These are phyloP conservation scores for Corydoras maculifer DNA, from an alignment of 2,113 vertebrate genomes.

Conservation along the genomic window DNA sequence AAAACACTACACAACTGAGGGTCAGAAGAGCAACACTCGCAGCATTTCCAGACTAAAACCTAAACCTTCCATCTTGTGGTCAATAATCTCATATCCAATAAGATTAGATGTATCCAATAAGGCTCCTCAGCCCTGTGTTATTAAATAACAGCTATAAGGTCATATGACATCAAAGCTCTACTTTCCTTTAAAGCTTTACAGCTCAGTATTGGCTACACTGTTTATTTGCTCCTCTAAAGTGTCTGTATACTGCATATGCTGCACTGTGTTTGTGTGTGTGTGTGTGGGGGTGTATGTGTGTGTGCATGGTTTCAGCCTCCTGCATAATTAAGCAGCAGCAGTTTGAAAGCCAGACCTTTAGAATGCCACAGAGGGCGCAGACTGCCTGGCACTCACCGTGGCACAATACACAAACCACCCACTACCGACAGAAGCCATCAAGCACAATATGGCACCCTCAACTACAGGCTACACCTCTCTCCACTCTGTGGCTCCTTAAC, in stretches of 20 bases:
- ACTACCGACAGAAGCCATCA: slow-evolving; percentile 1
- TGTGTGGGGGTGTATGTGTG: neutral
- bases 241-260: slow-evolving; percentile 12
- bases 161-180: no score
- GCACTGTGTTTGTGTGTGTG: slow-evolving; percentile 12
- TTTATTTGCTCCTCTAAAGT: slow-evolving; percentile 26
- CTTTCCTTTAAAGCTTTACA: no score
- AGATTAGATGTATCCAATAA: no score
- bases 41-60: no score
- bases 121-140: no score
- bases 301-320: slow-evolving; percentile 32
- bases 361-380: slow-evolving; percentile 14
- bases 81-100: no score
- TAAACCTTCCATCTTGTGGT: no score
- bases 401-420: slow-evolving; percentile 21
- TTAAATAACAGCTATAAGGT: no score
- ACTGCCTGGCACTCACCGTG: neutral
- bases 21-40: no score
- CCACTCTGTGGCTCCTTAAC: slow-evolving; percentile 1
- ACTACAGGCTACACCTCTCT: slow-evolving; percentile 10
- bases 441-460: slow-evolving; percentile 11
- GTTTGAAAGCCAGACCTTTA: slow-evolving; percentile 31
- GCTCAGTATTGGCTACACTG: neutral
- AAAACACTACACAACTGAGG: no score
- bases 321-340: slow-evolving; percentile 58